Evolutionary conservation across 2,888 invertebrate genomes (phyloP).

Genomic region (Oxycera nigricornis): DNA sequence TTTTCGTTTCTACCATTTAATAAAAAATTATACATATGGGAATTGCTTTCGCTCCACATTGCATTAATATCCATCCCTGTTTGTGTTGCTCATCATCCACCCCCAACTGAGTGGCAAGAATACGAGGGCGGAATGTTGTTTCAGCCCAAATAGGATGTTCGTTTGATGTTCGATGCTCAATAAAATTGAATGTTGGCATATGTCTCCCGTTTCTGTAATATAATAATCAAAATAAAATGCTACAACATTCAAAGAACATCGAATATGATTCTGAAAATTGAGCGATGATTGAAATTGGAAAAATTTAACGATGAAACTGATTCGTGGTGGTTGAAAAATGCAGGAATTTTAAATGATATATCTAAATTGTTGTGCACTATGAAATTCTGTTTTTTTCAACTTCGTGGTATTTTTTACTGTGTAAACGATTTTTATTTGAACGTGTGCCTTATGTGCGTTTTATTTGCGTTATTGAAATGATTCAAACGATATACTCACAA

Average conservation of each 20-base stretch:
- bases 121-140: conserved; percentile 12
- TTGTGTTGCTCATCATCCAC: conserved; percentile 24
- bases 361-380: no score
- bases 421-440: no score
- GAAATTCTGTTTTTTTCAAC: no score
- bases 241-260: background rate
- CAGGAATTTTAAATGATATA: no score
- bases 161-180: conserved; percentile 28
- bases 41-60: conserved; percentile 39
- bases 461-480: no score
- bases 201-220: conserved; percentile 36
- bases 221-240: conserved; percentile 37
- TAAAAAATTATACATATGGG: conserved; percentile 43
- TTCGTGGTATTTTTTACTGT: no score
- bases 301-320: no score
- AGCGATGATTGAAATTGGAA: no score
- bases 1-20: conserved; percentile 44
- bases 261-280: background rate
- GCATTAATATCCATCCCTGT: conserved; percentile 22
- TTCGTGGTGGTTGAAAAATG: no score
- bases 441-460: no score
- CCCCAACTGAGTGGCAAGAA: background rate
- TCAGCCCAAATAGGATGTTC: conserved; percentile 28
- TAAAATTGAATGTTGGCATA: conserved; percentile 37
- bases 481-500: no score